These are phyloP conservation scores for Drosophila greeni DNA, from an alignment of 2,888 invertebrate genomes.

Conservation along the genomic window DNA sequence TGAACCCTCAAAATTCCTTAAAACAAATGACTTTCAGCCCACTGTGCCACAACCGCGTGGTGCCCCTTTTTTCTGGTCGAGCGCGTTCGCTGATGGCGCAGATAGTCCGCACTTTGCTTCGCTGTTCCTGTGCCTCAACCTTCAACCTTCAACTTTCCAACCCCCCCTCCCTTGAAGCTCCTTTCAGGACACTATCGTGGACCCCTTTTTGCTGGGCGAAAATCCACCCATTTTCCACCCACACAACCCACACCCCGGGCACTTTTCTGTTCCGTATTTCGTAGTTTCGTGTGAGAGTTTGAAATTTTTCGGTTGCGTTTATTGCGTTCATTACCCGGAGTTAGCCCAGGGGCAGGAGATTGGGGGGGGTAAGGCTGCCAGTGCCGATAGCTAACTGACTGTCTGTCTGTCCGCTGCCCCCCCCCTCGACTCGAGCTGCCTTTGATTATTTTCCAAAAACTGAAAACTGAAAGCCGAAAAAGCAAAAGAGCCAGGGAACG, in stretches of 20 bases:
- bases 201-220: conserved; percentile 23
- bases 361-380: conserved; percentile 11
- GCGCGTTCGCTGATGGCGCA: conserved; percentile 57
- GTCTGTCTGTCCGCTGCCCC: conserved; percentile 26
- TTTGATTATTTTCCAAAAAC: conserved; percentile 52
- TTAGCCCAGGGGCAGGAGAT: conserved; percentile 17
- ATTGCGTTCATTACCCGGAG: conserved; percentile 68
- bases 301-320: conserved; percentile 71
- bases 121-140: conserved; percentile 6
- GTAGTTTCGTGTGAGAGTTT: conserved; percentile 57
- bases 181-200: conserved; percentile 41
- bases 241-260: not conserved
- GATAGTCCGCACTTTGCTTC: conserved; percentile 36
- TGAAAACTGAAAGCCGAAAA: conserved; percentile 40
- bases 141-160: conserved; percentile 1
- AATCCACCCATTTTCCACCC: conserved; percentile 8
- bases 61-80: conserved; percentile 55
- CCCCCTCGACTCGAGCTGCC: conserved; percentile 16
- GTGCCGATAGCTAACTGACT: conserved; percentile 56
- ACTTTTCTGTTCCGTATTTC: conserved; percentile 18
- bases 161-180: not conserved
- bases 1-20: not conserved
- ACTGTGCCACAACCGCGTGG: conserved; percentile 22
- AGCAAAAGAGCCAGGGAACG: conserved; percentile 45
- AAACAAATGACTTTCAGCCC: not conserved